Evolutionary conservation across 2,888 invertebrate species (phyloP).

Genomic region (Clostera curtula): DNA sequence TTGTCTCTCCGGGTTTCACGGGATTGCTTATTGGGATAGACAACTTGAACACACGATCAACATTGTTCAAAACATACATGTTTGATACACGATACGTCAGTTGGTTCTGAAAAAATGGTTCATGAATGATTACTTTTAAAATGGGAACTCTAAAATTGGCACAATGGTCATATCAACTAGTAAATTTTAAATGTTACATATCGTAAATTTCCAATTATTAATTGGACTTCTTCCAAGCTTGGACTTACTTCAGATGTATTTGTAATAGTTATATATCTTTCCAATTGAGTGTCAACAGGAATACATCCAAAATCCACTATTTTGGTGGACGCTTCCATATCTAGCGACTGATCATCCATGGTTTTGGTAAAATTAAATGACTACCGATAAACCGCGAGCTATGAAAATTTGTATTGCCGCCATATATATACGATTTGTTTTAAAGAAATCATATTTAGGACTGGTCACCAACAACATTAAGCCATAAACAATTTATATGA

Average conservation of each 20-base stretch:
- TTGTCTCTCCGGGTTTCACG: slow-evolving; percentile 38
- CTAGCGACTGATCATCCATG: too few species aligned
- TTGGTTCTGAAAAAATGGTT: slow-evolving; percentile 32
- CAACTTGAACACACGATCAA: slow-evolving; percentile 56
- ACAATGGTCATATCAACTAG: too few species aligned
- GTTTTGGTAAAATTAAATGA: too few species aligned
- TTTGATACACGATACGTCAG: slow-evolving; percentile 48
- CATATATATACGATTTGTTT: too few species aligned
- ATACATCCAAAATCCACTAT: slow-evolving; percentile 52
- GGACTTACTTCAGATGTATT: slow-evolving; percentile 42
- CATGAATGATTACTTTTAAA: not conserved
- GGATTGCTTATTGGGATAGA: slow-evolving; percentile 37
- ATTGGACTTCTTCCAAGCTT: too few species aligned
- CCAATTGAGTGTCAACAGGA: slow-evolving; percentile 43
- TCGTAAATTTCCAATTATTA: too few species aligned
- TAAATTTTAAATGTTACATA: too few species aligned
- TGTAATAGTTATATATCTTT: slow-evolving; percentile 40
- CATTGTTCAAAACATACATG: slow-evolving; percentile 46
- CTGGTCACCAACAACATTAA: too few species aligned
- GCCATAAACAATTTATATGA: too few species aligned
- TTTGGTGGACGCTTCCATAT: slow-evolving; percentile 29
- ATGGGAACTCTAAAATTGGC: not conserved
- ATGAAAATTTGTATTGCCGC: too few species aligned
- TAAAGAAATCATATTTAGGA: too few species aligned
- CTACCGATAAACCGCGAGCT: too few species aligned